Percentiles rank a stretch among this genome's conserved stretches.
phyloP scores from a whole-genome alignment of 2,113 vertebrate species.

The Pluvialis apricaria region DNA sequence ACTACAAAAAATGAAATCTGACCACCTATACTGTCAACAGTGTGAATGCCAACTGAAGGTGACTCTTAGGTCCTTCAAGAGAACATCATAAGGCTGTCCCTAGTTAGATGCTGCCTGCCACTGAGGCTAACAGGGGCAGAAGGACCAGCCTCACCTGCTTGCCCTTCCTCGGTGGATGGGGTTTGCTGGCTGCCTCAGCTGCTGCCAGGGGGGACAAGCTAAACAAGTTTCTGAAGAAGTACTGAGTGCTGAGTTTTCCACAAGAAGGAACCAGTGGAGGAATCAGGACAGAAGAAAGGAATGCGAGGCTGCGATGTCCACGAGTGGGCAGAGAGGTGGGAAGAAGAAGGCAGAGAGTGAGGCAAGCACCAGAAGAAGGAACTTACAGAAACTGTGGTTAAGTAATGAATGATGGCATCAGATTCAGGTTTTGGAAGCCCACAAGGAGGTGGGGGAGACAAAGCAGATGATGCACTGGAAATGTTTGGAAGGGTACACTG shows the following conservation, averaged over 20 bases:
- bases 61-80: neutral
- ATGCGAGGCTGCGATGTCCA: neutral
- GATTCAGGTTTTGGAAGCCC: neutral
- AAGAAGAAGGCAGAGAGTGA: neutral
- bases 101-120: neutral
- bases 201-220: neutral
- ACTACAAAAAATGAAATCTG: neutral
- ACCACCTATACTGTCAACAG: neutral
- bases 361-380: neutral
- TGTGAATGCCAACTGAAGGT: neutral
- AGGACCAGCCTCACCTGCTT: neutral
- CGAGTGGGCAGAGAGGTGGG: neutral
- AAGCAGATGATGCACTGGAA: neutral
- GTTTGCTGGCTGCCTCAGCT: neutral
- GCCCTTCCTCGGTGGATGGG: rapidly evolving
- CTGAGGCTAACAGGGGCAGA: neutral
- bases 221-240: neutral
- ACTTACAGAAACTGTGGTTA: neutral
- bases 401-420: neutral
- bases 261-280: neutral
- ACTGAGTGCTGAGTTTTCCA: neutral
- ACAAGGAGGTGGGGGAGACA: neutral
- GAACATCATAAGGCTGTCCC: neutral
- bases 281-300: neutral
- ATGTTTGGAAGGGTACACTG: neutral